phyloP scores from a whole-genome alignment of 2,888 invertebrate genomes.

The Chesias legatella region DNA sequence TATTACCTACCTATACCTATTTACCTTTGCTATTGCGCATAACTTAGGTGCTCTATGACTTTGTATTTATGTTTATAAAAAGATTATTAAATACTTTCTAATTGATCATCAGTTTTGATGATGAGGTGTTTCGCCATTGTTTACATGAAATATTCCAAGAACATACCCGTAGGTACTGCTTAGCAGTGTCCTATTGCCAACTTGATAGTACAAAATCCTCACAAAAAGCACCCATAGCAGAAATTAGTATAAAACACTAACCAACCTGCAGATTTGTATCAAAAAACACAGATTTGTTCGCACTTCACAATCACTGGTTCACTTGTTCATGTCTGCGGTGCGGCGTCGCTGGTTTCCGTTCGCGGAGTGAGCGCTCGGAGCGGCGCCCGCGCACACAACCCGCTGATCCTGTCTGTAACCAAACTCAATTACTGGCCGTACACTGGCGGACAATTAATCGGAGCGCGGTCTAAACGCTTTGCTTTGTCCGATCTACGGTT shows the following conservation, averaged over 20 bases:
- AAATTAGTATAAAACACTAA: conserved; percentile 22
- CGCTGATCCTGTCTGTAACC: conserved; percentile 61
- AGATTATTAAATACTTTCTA: not conserved
- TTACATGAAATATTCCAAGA: conserved; percentile 15
- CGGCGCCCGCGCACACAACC: conserved; percentile 44
- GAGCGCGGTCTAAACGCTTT: conserved; percentile 5
- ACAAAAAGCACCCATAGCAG: not conserved
- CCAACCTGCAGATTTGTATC: conserved; percentile 48
- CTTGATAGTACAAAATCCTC: conserved; percentile 5
- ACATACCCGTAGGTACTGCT: conserved; percentile 13
- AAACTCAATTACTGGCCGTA: conserved; percentile 43
- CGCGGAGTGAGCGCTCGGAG: conserved; percentile 63
- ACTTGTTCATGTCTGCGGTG: conserved; percentile 39
- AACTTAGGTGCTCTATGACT: not conserved
- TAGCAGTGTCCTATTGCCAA: conserved; percentile 6
- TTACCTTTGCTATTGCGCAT: conserved; percentile 1
- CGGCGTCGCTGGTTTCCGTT: conserved; percentile 55
- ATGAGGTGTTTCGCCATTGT: conserved; percentile 12
- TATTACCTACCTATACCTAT: conserved; percentile 15
- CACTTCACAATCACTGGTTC: conserved; percentile 37
- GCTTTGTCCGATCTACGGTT: conserved; percentile 4
- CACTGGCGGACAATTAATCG: conserved; percentile 7
- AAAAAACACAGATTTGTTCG: conserved; percentile 31
- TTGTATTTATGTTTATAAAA: not conserved
- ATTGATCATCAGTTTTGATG: not conserved